Evolutionary conservation across 2,888 invertebrate genomes (phyloP), one percentile per base, ranked within the genome.

Genomic region (Sylvicola fuscatus): DNA sequence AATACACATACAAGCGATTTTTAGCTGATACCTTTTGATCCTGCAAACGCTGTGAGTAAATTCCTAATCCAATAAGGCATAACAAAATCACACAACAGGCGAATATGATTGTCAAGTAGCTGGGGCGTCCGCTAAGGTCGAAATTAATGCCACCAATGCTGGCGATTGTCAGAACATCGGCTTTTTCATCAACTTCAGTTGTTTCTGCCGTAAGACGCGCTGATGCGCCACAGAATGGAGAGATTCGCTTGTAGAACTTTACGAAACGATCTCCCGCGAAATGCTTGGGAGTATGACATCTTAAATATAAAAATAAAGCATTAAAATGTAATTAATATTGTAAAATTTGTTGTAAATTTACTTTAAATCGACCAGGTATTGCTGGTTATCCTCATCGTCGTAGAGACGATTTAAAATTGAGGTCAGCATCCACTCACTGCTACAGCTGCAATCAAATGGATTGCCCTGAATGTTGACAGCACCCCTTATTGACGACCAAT

Each of bases 391-490:
- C 17, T 10, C 8, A 10, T 39, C 33, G 13, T 16, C 3, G 34
- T 40, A 42, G 2, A 42, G 21, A 13, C 14, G 31, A 8, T 33
- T 16, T 2, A 42, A 15, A 10, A 42, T 35, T 7, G 8, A 27
- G 14, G 37, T 34, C 1, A 40, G 7, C 14, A 42, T 33, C 42
- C 42, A 42, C 33, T 42, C 34, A 11, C 16, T 10, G 12, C 32
- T 17, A 30, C 42, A 40, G n/a, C 29, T 28, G 35, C 42, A 42
- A 14, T 26, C 8, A 4, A 42, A 36, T 28, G 42, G 42, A 37
- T 42, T 42, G 8, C 42, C 42, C 32, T 42, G 42, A 2, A 42
- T 13, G 30, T 42, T 32, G 12, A 39, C 14, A 8, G 39, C 40
- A 29, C 38, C 34, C 28, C 37, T 27, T 7, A 41, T 30, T 12